A percentile compares a stretch with the other conserved stretches of the same genome.
These are phyloP conservation scores for Andrena hattorfiana DNA, from an alignment of 2,888 invertebrate species.

Conservation along the genomic window DNA sequence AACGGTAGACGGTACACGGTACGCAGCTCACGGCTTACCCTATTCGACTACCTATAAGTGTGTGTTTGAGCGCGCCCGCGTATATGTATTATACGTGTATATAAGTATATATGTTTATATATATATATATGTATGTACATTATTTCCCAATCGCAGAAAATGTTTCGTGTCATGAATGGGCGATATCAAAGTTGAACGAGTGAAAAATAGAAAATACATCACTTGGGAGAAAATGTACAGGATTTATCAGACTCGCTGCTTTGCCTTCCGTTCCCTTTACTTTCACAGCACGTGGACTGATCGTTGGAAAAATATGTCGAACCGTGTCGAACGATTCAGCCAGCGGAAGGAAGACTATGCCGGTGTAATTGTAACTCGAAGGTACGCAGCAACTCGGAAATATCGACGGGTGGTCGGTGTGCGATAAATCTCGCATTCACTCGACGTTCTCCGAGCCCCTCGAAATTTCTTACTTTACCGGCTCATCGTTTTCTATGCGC, in stretches of 20 bases:
- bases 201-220: constrained; percentile 34
- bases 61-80: no score
- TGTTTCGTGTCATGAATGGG: background rate
- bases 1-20: background rate
- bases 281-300: background rate
- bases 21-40: background rate
- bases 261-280: background rate
- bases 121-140: constrained; percentile 25
- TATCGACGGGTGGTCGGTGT: background rate
- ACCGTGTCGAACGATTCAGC: background rate
- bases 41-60: background rate
- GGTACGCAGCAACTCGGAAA: constrained; percentile 9
- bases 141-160: constrained; percentile 20
- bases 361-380: constrained; percentile 12
- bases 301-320: background rate
- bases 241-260: constrained; percentile 10
- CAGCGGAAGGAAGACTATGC: constrained; percentile 42
- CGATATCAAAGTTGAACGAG: background rate
- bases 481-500: constrained; percentile 23
- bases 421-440: background rate
- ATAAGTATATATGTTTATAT: constrained; percentile 6
- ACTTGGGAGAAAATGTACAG: constrained; percentile 43
- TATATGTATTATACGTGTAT: no score
- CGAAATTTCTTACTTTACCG: constrained; percentile 21
- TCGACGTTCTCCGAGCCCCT: constrained; percentile 8